Evolutionary conservation across 2,888 invertebrate genomes (phyloP), one percentile per base, ranked within the genome.

Genomic region (Helobdella robusta): DNA sequence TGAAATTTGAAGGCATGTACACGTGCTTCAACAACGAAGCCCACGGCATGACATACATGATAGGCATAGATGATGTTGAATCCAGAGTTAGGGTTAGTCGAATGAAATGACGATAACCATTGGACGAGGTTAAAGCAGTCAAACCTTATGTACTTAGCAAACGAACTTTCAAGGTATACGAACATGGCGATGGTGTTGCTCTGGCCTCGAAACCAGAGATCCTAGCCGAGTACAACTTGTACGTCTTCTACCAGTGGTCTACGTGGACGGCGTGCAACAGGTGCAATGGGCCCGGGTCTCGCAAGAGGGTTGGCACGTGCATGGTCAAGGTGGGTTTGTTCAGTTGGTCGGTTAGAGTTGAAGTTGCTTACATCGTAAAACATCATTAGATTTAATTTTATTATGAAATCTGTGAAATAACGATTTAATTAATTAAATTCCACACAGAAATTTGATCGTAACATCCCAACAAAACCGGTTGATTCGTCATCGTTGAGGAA

Each of bases 261-360:
- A 35, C 61, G 4, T 67, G 67, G 67, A 65, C 48, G 6, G 56
- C 60, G 46, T 67, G 67, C 28, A 67, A 64, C 46, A 34, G 56
- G 35, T 67, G 67, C 48, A 61, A 60, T 44, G 46, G 23, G 20
- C 32, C 36, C 18, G 67, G 67, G 25, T 20, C 46, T 18, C 50
- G 56, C 32, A 59, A 60, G 32, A 59, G 65, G 1, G 52, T 65
- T 2, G 67, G 67, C n/a, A 52, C 46, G 15, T 67, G 67, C 34
- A 67, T 59, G 40, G 50, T 67, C 32, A 67, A 59, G 30, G 67
- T n/a, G n/a, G n/a, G n/a, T n/a, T n/a, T n/a, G n/a, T n/a, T n/a
- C n/a, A 40, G 15, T 11, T 56, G 8, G n/a, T 30, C 32, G n/a
- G 3, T 25, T 56, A 30, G 6, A 56, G 56, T 18, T 30, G 15